Base-by-base conservation (phyloP, 1,140 invertebrate species). In the Pygmarrhopalites habei region DNA sequence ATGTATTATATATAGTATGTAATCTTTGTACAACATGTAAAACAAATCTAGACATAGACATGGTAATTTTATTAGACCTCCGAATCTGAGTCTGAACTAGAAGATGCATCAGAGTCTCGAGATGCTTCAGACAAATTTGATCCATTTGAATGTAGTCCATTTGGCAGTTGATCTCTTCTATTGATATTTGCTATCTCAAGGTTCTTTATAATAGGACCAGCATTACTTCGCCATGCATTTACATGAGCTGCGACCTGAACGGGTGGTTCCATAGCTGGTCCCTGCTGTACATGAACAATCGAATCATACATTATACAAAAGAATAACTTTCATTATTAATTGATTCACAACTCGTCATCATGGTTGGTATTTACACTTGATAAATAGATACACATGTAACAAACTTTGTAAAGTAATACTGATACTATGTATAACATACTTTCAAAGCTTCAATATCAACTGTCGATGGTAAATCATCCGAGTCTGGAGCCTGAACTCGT, bases 401-500 rank as follows among this genome's bases (percentile, higher is more conserved):
- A n/a, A n/a, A n/a, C n/a, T n/a, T n/a, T n/a, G n/a, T n/a, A n/a
- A n/a, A n/a, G n/a, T n/a, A n/a, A n/a, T n/a, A n/a, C n/a, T n/a
- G n/a, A n/a, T n/a, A n/a, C n/a, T n/a, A n/a, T n/a, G n/a, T n/a
- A n/a, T n/a, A n/a, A n/a, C n/a, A n/a, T 56, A 70, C 69, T 32
- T 67, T 70, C 17, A 70, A 35, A 28, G 65, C 65, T n/a, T 66
- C 69, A 32, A 70, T 67, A 46, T 70, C 69, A 30, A 70, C 62
- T 14, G 69, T 70, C 1, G 65, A 70, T 19, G 60, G 65, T 12
- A 67, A 30, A 30, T 67, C 64, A 21, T 67, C 63, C 2, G 60
- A 46, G 28, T 60, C 35, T 12, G 56, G 39, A 32, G 59, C 58
- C 15, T 63, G 14, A 43, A 64, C 57, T 43, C 55, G 28, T 41